phyloP scores from a whole-genome alignment of 1,140 invertebrate species.

The Neotoxoptera formosana region DNA sequence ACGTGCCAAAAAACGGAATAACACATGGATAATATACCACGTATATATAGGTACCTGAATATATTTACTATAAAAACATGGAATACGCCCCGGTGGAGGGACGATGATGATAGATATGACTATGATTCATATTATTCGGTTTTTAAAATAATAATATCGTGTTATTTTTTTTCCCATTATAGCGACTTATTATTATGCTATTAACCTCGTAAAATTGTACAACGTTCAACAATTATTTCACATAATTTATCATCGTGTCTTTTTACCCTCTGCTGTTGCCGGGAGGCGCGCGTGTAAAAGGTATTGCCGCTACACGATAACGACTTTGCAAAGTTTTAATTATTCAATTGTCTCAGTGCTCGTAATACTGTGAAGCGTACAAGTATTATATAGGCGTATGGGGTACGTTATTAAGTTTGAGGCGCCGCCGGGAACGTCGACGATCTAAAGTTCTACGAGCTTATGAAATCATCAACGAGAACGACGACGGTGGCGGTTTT shows the following conservation, averaged over 20 bases:
- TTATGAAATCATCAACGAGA: background rate
- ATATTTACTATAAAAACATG: background rate
- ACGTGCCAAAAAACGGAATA: background rate
- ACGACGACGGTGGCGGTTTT: background rate
- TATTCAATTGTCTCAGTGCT: conserved; percentile 4
- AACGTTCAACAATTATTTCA: background rate
- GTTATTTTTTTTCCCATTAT: background rate
- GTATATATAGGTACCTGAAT: background rate
- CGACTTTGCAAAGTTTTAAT: conserved; percentile 26
- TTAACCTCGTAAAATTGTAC: background rate
- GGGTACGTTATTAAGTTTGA: background rate
- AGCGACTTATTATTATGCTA: background rate
- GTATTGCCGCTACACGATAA: background rate
- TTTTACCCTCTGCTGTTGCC: background rate
- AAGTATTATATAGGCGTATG: background rate
- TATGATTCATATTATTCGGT: background rate
- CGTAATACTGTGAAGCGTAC: background rate
- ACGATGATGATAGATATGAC: background rate
- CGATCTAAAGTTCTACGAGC: background rate
- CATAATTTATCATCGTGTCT: background rate
- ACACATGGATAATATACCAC: background rate
- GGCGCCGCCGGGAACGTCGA: background rate
- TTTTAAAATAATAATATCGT: background rate
- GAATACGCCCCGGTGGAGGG: background rate
- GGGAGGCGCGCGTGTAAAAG: background rate